Evolutionary conservation across 1,140 invertebrate species (phyloP), one percentile per base, ranked within the genome.

Genomic region (Ylistrum balloti): DNA sequence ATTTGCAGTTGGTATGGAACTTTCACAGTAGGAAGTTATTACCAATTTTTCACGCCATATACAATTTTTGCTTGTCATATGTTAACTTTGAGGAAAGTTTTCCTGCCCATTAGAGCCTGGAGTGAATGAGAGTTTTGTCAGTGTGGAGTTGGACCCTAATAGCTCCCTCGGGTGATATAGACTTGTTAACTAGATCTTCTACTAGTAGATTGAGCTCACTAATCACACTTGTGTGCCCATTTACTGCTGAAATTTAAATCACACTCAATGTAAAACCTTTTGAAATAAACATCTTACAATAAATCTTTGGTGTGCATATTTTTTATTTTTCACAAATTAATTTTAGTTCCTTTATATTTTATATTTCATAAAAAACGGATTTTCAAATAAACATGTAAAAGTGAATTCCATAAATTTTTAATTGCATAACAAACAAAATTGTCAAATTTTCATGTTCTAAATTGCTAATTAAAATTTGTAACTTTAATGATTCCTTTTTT

Each of bases 281-380:
- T 74, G 56, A 74, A 74, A 74, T 74, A 28, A 74, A 74, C 15
- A 74, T 74, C 56, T 74, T 74, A 74, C 56, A 2, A 74, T 74
- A n/a, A 74, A 28, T 74, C 56, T 74, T 74, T 28, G n/a, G 5
- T 74, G 17, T 74, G 22, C 1, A 3, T 56, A n/a, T n/a, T 74
- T 74, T 74, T 74, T n/a, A 28, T 74, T 74, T 74, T 74, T 74
- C 56, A 28, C 56, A 74, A 74, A 74, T 74, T 74, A 74, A 74
- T 74, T 74, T 74, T 74, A 74, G n/a, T 74, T 74, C 56, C 45
- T 56, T 56, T 22, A n/a, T n/a, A n/a, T n/a, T 56, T 56, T 15
- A 11, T 56, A 3, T 20, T 56, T 56, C 22, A 20, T 74, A 1
- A 74, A 74, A 74, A 74, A 28, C 7, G 45, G 56, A 74, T 74